Evolutionary conservation across 2,797 vertebrate genomes (phyloP), one percentile per base, ranked within the genome.

Genomic region (Eremophila alpestris): DNA sequence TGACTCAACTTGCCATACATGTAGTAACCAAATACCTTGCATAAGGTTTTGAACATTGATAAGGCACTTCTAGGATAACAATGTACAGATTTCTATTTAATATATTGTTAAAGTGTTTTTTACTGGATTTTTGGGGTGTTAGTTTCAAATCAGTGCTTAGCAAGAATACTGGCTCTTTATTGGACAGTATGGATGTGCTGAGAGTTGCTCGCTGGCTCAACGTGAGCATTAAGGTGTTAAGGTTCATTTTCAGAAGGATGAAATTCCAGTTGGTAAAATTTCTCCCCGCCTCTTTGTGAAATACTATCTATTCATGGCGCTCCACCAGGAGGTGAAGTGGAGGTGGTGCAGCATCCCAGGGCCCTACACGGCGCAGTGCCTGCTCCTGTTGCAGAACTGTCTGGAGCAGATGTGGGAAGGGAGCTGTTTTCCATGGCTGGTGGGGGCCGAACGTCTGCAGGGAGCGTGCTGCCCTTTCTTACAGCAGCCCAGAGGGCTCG

Each of bases 341-440:
- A 30, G 41, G 18, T 6, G 56, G 30, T 23, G 38, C 34, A 26
- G 63, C 21, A 29, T 19, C 45, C 45, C 62, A 13, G 32, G 21
- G n/a, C 23, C 56, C 43, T 7, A 3, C 1, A 15, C 5, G 2
- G 2, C 1, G 0, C 51, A 14, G 46, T 4, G 36, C 36, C 49
- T 23, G 38, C 30, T 67, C n/a, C n/a, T 13, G 23, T 2, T 12
- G 52, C 16, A 7, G 27, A 58, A 41, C 4, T 5, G 45, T 5
- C 46, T 16, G 17, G 55, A 40, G 46, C 13, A 9, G 9, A 5
- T 2, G 18, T 4, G 34, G 14, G 38, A 48, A 51, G 40, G 29
- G 45, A 55, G n/a, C 24, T 4, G 58, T 11, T 34, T 23, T 7
- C 75, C 41, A 3, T 0, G 40, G 46, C n/a, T 1, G 2, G 23